Evolutionary conservation across 2,888 invertebrate species (phyloP).

Genomic region (Idaea biselata): DNA sequence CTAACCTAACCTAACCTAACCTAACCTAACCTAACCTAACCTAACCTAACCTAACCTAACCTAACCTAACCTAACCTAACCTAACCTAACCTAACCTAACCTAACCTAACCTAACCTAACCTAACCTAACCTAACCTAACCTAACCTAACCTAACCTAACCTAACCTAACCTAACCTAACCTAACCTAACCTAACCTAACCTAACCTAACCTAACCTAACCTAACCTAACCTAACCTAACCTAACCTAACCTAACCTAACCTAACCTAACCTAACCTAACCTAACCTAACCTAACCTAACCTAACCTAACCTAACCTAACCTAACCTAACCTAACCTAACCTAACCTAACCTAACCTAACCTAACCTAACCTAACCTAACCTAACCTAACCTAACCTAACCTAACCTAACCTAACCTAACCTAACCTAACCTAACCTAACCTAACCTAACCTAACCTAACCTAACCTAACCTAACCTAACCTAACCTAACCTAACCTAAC

Average conservation of each 20-base stretch:
- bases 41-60: conserved; percentile 20
- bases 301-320: conserved; percentile 24
- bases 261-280: conserved; percentile 20
- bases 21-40: conserved; percentile 21
- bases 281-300: conserved; percentile 20
- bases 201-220: conserved; percentile 16
- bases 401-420: conserved; percentile 26
- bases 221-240: conserved; percentile 19
- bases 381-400: conserved; percentile 26
- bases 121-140: conserved; percentile 18
- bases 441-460: conserved; percentile 27
- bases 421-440: conserved; percentile 27
- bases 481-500: conserved; percentile 21
- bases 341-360: conserved; percentile 24
- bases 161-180: conserved; percentile 16
- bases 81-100: conserved; percentile 15
- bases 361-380: conserved; percentile 25
- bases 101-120: conserved; percentile 17
- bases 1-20: conserved; percentile 19
- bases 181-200: conserved; percentile 16
- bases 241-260: conserved; percentile 21
- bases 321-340: conserved; percentile 23
- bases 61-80: conserved; percentile 17
- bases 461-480: conserved; percentile 30
- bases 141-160: conserved; percentile 16